These are phyloP conservation scores for Daktulosphaira vitifoliae DNA, from an alignment of 1,140 invertebrate species.

Conservation along the genomic window DNA sequence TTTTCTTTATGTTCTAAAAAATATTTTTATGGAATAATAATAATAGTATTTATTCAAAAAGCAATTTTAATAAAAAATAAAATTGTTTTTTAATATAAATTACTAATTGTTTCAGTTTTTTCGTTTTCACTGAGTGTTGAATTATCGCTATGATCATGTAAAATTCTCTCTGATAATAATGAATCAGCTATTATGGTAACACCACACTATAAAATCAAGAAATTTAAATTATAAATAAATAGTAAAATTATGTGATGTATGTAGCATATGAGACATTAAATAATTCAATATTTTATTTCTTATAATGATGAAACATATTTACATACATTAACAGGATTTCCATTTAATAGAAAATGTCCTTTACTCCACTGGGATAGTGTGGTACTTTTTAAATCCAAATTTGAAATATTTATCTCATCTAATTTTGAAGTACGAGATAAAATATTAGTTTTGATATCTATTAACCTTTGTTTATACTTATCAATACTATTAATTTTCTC, in stretches of 20 bases:
- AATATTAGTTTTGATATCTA: neutral
- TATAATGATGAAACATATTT: neutral
- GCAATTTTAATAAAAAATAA: no score
- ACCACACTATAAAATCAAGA: neutral
- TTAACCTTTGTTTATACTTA: slow-evolving; percentile 3
- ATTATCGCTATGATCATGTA: no score
- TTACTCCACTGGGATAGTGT: slow-evolving; percentile 44
- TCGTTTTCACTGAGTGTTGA: no score
- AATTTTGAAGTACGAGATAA: neutral
- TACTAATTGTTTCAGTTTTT: no score
- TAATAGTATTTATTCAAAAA: no score
- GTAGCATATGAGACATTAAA: no score
- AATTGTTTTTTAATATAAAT: no score
- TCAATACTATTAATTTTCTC: neutral
- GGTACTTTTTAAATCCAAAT: slow-evolving; percentile 16
- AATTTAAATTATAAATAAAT: neutral
- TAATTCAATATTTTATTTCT: no score
- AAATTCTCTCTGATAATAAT: neutral
- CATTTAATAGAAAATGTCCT: slow-evolving; percentile 42
- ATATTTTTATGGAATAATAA: no score
- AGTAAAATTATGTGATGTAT: no score
- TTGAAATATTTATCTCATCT: neutral
- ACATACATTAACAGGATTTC: slow-evolving; percentile 35
- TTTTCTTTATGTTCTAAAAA: no score
- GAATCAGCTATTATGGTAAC: neutral